Conservation (phyloP, 1,140 invertebrate species). For the Anastrepha ludens region DNA sequence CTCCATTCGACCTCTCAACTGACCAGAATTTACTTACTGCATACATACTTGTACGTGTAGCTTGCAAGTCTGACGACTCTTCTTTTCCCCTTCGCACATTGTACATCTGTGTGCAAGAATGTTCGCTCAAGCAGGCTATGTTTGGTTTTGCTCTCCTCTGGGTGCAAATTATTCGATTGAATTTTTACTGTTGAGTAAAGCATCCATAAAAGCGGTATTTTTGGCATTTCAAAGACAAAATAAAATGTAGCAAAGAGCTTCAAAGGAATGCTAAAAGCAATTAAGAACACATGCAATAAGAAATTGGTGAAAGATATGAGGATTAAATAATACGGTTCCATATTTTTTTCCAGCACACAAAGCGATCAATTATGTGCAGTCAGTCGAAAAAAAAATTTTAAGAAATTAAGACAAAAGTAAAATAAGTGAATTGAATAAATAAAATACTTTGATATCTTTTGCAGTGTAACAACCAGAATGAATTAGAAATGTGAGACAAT, state of each 20-base stretch:
- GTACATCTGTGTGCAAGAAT: not conserved
- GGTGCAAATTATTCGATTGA: not conserved
- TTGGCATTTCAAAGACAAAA: not conserved
- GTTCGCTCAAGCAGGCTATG: not conserved
- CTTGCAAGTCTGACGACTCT: not conserved
- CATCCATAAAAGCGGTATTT: not conserved
- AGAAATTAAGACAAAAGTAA: too few relatives aligned
- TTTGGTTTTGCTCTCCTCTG: not conserved
- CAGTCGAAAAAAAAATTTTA: too few relatives aligned
- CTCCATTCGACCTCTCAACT: not conserved
- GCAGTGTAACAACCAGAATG: too few relatives aligned
- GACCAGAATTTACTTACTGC: not conserved
- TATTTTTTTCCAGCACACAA: too few relatives aligned
- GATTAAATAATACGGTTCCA: too few relatives aligned
- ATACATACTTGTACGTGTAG: not conserved
- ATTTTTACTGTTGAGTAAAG: conserved; percentile 18
- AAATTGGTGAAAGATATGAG: not conserved
- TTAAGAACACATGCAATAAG: not conserved
- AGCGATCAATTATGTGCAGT: too few relatives aligned
- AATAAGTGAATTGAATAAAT: not conserved
- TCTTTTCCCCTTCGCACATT: not conserved
- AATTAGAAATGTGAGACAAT: too few relatives aligned
- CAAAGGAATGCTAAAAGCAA: not conserved
- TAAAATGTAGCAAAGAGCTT: not conserved
- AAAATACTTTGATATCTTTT: too few relatives aligned